A percentile compares a stretch with the other conserved stretches of the same genome.
Evolutionary conservation across 2,888 invertebrate species (phyloP).

Genomic region (Papilio gigon): DNA sequence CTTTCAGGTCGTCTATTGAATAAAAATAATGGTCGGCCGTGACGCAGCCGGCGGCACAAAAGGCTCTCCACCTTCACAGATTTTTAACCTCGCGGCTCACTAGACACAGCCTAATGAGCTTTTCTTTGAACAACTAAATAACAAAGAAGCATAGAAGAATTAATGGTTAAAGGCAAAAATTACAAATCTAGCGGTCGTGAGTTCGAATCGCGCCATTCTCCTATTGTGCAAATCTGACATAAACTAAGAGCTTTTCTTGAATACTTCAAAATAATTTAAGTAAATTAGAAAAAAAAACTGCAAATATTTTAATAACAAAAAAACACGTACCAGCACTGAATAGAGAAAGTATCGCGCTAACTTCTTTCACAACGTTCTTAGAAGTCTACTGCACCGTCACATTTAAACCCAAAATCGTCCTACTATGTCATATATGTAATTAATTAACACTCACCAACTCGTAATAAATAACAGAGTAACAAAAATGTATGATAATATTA

Average conservation of each 20-base stretch:
- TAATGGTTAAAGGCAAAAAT: background rate
- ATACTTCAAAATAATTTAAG: no score
- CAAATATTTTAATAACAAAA: no score
- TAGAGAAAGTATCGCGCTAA: no score
- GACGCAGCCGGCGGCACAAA: slow-evolving; percentile 29
- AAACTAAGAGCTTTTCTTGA: no score
- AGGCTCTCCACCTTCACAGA: background rate
- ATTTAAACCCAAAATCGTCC: no score
- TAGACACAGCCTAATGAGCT: background rate
- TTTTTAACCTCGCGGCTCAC: slow-evolving; percentile 15
- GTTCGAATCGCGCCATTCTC: background rate
- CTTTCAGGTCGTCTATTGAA: slow-evolving; percentile 40
- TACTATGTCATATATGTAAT: no score
- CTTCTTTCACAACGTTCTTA: no score
- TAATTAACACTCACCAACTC: no score
- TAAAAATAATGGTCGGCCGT: slow-evolving; percentile 31
- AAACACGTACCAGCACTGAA: no score
- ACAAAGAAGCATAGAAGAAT: background rate
- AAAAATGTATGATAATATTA: background rate
- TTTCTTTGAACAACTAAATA: background rate
- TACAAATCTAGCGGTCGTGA: background rate
- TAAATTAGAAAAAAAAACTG: no score
- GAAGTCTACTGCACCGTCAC: no score
- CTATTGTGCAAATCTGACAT: no score
- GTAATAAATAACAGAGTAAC: background rate